Conservation (phyloP, 2,113 vertebrate species). For the Poeciliopsis prolifica region DNA sequence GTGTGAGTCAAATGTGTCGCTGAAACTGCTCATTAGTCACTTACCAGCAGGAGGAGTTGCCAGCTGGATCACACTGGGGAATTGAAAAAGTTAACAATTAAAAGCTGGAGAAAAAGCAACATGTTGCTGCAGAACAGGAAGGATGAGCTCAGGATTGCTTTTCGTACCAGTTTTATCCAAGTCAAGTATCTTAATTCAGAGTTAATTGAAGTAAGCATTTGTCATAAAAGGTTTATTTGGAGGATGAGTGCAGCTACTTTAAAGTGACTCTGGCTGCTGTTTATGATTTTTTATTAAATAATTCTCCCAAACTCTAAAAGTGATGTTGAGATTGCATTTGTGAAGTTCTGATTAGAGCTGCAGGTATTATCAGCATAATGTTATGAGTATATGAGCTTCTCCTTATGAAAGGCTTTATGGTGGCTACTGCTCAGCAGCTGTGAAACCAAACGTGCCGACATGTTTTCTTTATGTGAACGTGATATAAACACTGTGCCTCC, state of each 20-base stretch:
- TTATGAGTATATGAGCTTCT: neutral
- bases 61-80: neutral
- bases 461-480: constrained; percentile 11
- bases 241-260: no score
- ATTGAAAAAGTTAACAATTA: neutral
- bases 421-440: neutral
- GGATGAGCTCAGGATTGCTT: neutral
- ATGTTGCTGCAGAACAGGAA: neutral
- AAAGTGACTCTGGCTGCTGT: no score
- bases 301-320: neutral
- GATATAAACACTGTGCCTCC: constrained; percentile 30
- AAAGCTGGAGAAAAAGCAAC: neutral
- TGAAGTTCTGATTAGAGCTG: neutral
- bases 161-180: no score
- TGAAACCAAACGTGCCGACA: neutral
- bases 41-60: constrained; percentile 36
- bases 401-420: constrained; percentile 7
- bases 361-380: neutral
- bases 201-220: no score
- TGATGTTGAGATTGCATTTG: neutral
- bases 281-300: neutral
- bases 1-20: constrained; percentile 28
- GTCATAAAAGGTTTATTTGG: no score
- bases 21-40: constrained; percentile 25
- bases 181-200: no score